These are phyloP conservation scores for Gastrophysa polygoni DNA, from an alignment of 2,888 invertebrate species.

Conservation along the genomic window DNA sequence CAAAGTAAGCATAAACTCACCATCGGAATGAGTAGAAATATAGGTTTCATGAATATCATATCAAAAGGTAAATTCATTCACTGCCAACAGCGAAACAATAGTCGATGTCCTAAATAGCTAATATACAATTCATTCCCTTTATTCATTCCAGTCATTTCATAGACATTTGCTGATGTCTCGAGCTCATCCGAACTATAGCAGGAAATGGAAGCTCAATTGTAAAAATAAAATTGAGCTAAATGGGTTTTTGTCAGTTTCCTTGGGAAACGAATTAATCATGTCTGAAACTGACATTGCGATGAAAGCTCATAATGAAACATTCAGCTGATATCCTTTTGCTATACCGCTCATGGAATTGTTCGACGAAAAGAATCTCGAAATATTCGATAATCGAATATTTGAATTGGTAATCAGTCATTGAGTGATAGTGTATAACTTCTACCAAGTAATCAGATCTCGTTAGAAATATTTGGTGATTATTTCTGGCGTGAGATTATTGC, in stretches of 20 bases:
- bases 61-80: too few relatives aligned
- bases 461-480: too few relatives aligned
- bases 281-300: constrained; percentile 19
- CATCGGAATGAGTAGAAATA: too few relatives aligned
- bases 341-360: background rate
- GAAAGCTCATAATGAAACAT: constrained; percentile 13
- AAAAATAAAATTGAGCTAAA: background rate
- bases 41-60: too few relatives aligned
- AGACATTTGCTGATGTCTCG: background rate
- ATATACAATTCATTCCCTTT: too few relatives aligned
- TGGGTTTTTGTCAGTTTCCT: background rate
- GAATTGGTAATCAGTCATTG: too few relatives aligned
- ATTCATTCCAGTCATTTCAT: background rate
- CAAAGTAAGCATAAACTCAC: too few relatives aligned
- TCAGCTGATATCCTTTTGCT: background rate
- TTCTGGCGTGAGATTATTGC: too few relatives aligned
- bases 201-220: background rate
- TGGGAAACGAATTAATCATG: background rate
- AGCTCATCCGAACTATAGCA: background rate
- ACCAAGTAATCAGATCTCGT: too few relatives aligned
- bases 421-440: too few relatives aligned
- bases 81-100: background rate
- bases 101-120: too few relatives aligned
- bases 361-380: background rate
- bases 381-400: too few relatives aligned